Evolutionary conservation across 2,113 vertebrate species (phyloP).

Genomic region (Pangasianodon gigas): DNA sequence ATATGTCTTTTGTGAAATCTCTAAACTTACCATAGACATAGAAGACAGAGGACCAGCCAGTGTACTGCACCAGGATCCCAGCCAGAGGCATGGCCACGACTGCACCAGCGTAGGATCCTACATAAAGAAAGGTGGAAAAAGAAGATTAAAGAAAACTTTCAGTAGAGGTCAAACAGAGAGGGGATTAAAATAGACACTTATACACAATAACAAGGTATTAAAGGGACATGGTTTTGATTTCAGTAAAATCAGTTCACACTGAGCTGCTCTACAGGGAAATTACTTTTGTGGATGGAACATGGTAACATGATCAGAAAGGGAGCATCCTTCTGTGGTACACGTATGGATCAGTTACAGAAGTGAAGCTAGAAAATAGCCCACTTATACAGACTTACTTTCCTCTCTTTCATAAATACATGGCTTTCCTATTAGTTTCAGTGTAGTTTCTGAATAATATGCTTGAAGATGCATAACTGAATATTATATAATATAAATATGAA

Average conservation of each 20-base stretch:
- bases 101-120: conserved; percentile 96
- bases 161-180: neutral
- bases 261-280: neutral
- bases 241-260: neutral
- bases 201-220: neutral
- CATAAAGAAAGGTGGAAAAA: conserved; percentile 50
- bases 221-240: neutral
- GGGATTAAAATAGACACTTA: neutral
- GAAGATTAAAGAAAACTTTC: neutral
- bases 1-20: neutral
- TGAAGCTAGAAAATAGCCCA: neutral
- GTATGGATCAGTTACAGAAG: neutral
- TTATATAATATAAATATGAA: neutral
- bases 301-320: neutral
- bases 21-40: conserved; percentile 89
- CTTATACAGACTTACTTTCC: neutral
- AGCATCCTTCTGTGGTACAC: neutral
- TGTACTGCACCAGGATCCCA: conserved; percentile 94
- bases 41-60: conserved; percentile 97
- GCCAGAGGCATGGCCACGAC: conserved; percentile 97
- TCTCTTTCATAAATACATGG: neutral
- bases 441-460: neutral
- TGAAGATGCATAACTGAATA: neutral
- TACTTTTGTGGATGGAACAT: neutral
- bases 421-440: neutral